Percentiles rank a stretch among this genome's conserved stretches.
These are phyloP conservation scores for Ptilorrhoa leucosticta DNA, from an alignment of 2,113 vertebrate genomes.

Conservation along the genomic window DNA sequence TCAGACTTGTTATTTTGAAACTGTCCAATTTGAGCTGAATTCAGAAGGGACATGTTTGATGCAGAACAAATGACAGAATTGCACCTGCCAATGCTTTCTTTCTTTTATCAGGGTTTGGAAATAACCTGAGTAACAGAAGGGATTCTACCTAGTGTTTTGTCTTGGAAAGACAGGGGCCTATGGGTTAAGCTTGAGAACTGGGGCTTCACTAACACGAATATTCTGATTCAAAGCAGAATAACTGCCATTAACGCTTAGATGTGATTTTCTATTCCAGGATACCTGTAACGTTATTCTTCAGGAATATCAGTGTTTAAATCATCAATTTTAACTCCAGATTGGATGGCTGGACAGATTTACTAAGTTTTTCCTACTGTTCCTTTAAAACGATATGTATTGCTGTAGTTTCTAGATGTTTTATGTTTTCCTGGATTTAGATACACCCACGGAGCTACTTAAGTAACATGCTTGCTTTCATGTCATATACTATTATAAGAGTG, in stretches of 20 bases:
- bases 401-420: background rate
- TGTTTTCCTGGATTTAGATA: background rate
- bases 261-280: background rate
- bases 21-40: background rate
- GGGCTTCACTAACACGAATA: rapidly evolving
- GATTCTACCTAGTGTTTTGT: background rate
- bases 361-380: background rate
- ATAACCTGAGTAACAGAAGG: background rate
- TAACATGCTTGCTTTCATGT: background rate
- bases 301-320: background rate
- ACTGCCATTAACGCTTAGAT: background rate
- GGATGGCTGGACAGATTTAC: background rate
- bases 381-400: background rate
- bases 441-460: background rate
- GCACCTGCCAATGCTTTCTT: background rate
- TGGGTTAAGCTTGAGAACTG: background rate
- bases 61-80: background rate
- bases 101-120: background rate
- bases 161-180: background rate
- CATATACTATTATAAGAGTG: background rate
- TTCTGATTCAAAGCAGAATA: background rate
- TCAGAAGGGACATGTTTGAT: background rate
- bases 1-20: background rate
- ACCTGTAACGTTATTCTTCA: background rate
- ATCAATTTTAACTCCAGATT: background rate